These are phyloP conservation scores for Shinisaurus crocodilurus DNA, from an alignment of 2,113 vertebrate species.

Conservation along the genomic window DNA sequence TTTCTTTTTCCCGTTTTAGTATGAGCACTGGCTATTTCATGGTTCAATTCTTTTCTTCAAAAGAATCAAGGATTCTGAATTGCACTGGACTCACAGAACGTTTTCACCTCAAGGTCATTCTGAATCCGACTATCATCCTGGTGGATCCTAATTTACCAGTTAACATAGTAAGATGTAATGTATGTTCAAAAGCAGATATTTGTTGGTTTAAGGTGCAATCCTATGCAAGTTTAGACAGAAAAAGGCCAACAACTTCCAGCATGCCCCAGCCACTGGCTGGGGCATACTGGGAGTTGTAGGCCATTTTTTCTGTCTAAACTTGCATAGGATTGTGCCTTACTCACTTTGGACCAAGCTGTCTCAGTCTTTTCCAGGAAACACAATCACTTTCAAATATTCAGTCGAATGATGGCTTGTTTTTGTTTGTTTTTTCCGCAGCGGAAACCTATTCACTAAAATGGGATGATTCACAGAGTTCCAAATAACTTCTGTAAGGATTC, in stretches of 20 bases:
- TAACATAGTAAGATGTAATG: background rate
- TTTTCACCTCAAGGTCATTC: background rate
- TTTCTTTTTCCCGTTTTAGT: background rate
- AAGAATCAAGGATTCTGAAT: background rate
- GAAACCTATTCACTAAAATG: background rate
- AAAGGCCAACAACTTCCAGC: too few species aligned
- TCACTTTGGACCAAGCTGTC: background rate
- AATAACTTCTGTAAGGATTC: background rate
- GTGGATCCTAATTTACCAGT: background rate
- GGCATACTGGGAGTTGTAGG: too few species aligned
- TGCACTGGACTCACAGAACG: background rate
- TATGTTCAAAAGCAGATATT: background rate
- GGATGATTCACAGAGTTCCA: background rate
- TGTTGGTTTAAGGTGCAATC: too few species aligned
- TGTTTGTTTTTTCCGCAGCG: background rate
- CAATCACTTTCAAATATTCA: too few species aligned
- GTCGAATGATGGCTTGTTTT: background rate
- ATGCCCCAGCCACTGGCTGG: too few species aligned
- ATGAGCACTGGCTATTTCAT: conserved; percentile 1
- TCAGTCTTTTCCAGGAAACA: background rate
- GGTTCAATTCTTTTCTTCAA: background rate
- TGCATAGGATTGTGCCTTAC: too few species aligned
- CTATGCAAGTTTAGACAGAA: too few species aligned
- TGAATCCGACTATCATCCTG: background rate
- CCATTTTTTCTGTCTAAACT: too few species aligned